A percentile compares a stretch with the other conserved stretches of the same genome.
phyloP scores from a whole-genome alignment of 2,888 invertebrate species.

The Endotricha flammealis region DNA sequence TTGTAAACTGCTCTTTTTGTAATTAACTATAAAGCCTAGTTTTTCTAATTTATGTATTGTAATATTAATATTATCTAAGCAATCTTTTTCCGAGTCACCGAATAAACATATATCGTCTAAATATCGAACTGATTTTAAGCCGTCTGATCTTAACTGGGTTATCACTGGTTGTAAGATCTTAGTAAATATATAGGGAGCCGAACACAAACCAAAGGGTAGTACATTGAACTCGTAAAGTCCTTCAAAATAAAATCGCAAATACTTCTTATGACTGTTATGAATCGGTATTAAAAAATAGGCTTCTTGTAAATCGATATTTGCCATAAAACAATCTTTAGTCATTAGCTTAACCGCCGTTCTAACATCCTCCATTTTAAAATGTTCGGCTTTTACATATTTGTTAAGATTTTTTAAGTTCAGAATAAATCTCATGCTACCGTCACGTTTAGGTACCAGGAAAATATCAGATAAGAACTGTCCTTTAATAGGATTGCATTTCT shows the following conservation, averaged over 20 bases:
- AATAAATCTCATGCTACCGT: not conserved
- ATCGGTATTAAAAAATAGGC: constrained; percentile 4
- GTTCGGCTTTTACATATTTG: too few relatives aligned
- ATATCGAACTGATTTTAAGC: constrained; percentile 6
- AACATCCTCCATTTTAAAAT: not conserved
- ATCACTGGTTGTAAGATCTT: constrained; percentile 14
- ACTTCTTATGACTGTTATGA: constrained; percentile 5
- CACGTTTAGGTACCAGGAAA: too few relatives aligned
- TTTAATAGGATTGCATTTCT: too few relatives aligned
- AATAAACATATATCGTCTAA: constrained; percentile 12
- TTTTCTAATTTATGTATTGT: too few relatives aligned
- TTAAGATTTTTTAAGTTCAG: not conserved
- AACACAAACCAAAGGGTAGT: constrained; percentile 12
- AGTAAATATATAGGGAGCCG: constrained; percentile 13
- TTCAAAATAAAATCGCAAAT: constrained; percentile 11
- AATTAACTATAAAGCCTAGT: constrained; percentile 12
- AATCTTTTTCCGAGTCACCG: constrained; percentile 1
- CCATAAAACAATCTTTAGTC: not conserved
- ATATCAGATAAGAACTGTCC: too few relatives aligned
- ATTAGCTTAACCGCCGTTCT: not conserved
- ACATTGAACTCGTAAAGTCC: constrained; percentile 12
- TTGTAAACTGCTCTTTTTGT: constrained; percentile 1
- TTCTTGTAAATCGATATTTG: too few relatives aligned
- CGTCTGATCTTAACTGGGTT: constrained; percentile 6
- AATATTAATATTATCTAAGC: constrained; percentile 5